A percentile compares a stretch with the other conserved stretches of the same genome.
Conservation (phyloP, 2,888 invertebrate species). For the Alloscopus bannaensis region DNA sequence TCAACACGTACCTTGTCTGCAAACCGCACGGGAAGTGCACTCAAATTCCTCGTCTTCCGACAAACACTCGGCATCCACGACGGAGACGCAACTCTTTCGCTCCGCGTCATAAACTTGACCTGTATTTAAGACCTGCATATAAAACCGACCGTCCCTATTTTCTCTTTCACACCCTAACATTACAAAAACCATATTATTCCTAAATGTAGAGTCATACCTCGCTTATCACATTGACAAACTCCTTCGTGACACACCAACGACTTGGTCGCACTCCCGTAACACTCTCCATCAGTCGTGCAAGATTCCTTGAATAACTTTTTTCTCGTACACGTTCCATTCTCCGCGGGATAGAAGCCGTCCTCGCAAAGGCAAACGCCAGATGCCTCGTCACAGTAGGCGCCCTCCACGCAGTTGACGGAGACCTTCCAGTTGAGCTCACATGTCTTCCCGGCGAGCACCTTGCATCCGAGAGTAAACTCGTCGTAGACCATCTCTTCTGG, state of each 20-base stretch:
- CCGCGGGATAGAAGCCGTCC: constrained; percentile 34
- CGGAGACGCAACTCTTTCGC: constrained; percentile 58
- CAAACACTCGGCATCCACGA: constrained; percentile 68
- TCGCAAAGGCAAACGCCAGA: constrained; percentile 37
- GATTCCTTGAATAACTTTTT: constrained; percentile 64
- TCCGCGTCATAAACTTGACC: constrained; percentile 65
- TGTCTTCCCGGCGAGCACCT: constrained; percentile 41
- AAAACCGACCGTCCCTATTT: background rate
- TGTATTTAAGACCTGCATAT: background rate
- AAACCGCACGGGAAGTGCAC: constrained; percentile 67
- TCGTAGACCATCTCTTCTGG: constrained; percentile 61
- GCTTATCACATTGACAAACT: constrained; percentile 45
- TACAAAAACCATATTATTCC: too few species aligned
- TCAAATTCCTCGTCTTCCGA: constrained; percentile 57
- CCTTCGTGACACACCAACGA: constrained; percentile 39
- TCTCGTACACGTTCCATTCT: constrained; percentile 48
- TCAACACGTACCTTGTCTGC: constrained; percentile 64
- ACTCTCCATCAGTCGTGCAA: constrained; percentile 65
- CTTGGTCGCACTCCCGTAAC: constrained; percentile 52
- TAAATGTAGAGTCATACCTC: constrained; percentile 41
- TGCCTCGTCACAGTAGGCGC: constrained; percentile 43
- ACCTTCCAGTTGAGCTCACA: constrained; percentile 48
- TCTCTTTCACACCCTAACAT: background rate
- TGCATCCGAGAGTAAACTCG: constrained; percentile 36
- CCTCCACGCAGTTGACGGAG: constrained; percentile 50